Evolutionary conservation across 2,888 invertebrate genomes (phyloP), one percentile per base, ranked within the genome.

Genomic region (Drosophila lutescens): DNA sequence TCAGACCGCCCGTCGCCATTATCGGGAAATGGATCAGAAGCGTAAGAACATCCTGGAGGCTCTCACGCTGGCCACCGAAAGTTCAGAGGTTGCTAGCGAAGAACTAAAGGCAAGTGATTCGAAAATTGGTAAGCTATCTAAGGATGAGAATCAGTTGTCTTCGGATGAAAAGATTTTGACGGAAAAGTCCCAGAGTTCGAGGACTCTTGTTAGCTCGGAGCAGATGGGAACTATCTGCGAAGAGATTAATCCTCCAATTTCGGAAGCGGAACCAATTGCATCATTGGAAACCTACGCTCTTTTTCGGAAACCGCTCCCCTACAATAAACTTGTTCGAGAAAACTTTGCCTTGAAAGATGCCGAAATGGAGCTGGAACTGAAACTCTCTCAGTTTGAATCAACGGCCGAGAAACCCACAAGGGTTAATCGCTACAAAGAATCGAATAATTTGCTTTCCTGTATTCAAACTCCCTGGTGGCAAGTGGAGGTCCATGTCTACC

Each of bases 391-490:
- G 34, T 2, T 34, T 8, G 15, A 46, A 1, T 9, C 46, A 1
- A 12, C 20, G 4, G 13, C n/a, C 1, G 46, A 10, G 4, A 46
- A 10, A 10, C 59, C 63, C 8, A 43, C 26, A 17, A 13, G 13
- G 32, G 44, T 43, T 0, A 34, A 63, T 7, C 36, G 32, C 12
- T 59, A 23, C 10, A 26, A 40, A 7, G 40, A 46, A 9, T 4
- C 12, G 9, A 26, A 32, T 13, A 40, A 65, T 4, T 2, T 59
- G 3, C 13, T 65, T 2, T 40, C 51, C 51, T 13, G 34, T 0
- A 20, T 65, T 12, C 15, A 47, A 4, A 40, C 53, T 0, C 59
- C 41, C 9, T 46, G 47, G 23, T 65, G 65, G 59, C 51, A 20
- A 0, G 46, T 59, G 9, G 65, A 65, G 23, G 12, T 65, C 1